Percentiles rank a stretch among this genome's conserved stretches.
Evolutionary conservation across 1,140 invertebrate genomes (phyloP).

Genomic region (Drosophila lacteicornis): DNA sequence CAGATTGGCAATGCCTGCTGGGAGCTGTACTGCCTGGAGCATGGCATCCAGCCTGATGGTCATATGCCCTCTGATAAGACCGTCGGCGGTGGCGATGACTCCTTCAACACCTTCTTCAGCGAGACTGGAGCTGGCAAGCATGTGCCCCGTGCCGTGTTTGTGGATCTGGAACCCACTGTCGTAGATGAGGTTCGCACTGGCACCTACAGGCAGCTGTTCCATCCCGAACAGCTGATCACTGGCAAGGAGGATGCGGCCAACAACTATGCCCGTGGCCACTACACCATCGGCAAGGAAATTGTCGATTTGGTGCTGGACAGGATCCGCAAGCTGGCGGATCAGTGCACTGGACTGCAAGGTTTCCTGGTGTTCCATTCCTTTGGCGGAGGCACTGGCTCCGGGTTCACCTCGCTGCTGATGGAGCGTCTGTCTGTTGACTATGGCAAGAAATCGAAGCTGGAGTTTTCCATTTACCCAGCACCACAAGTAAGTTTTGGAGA

Average conservation of each 20-base stretch:
- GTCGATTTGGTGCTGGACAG: slow-evolving; percentile 92
- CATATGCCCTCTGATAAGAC: slow-evolving; percentile 91
- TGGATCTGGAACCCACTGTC: slow-evolving; percentile 95
- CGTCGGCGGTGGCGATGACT: slow-evolving; percentile 89
- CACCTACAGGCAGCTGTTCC: slow-evolving; percentile 93
- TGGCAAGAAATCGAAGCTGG: slow-evolving; percentile 95
- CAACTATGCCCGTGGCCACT: slow-evolving; percentile 95
- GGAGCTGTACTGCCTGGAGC: slow-evolving; percentile 88
- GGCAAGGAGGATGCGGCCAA: slow-evolving; percentile 96
- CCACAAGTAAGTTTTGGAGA: slow-evolving; percentile 19
- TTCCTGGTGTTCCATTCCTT: slow-evolving; percentile 96
- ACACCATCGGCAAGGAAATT: slow-evolving; percentile 96
- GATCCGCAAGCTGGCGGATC: slow-evolving; percentile 92
- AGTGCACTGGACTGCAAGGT: slow-evolving; percentile 94
- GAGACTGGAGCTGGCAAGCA: slow-evolving; percentile 95
- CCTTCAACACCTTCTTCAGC: slow-evolving; percentile 94
- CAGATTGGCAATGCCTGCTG: slow-evolving; percentile 91
- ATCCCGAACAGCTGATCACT: slow-evolving; percentile 93
- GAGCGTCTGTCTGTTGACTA: slow-evolving; percentile 94
- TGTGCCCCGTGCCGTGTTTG: slow-evolving; percentile 93
- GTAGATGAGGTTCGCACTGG: slow-evolving; percentile 94
- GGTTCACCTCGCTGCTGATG: slow-evolving; percentile 95
- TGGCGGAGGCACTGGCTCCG: slow-evolving; percentile 95
- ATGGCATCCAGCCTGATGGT: slow-evolving; percentile 92
- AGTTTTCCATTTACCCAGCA: slow-evolving; percentile 95